Percentiles rank a stretch among this genome's conserved stretches.
These are phyloP conservation scores for Drusus annulatus DNA, from an alignment of 1,140 invertebrate genomes.

Conservation along the genomic window DNA sequence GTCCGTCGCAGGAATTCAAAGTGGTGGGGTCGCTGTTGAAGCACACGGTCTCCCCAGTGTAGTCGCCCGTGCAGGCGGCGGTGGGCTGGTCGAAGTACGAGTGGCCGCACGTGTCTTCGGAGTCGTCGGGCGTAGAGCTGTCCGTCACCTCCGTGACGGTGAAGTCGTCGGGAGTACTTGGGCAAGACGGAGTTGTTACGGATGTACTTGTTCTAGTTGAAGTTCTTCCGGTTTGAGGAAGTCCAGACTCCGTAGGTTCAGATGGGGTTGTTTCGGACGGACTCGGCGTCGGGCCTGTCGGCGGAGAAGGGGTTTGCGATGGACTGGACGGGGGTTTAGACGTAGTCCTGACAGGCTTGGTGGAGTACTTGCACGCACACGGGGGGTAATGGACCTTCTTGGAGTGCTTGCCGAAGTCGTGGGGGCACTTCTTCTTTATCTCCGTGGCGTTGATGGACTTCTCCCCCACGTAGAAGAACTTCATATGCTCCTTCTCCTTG, in stretches of 20 bases:
- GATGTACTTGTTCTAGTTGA: background rate
- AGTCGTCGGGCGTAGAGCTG: background rate
- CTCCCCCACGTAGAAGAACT: conserved; percentile 42
- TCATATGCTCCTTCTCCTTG: background rate
- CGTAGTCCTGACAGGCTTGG: background rate
- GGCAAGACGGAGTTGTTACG: background rate
- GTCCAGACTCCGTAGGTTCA: no score
- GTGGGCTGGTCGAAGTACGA: background rate
- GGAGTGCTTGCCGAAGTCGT: background rate
- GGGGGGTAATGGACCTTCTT: conserved; percentile 39
- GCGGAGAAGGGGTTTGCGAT: background rate
- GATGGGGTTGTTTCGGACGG: background rate
- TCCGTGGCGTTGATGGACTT: conserved; percentile 20
- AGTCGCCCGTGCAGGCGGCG: background rate
- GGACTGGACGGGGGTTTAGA: background rate
- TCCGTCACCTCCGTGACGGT: background rate
- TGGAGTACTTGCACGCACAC: background rate
- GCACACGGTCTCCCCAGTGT: background rate
- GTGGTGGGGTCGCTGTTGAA: background rate
- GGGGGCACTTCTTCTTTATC: conserved; percentile 43
- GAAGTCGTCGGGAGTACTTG: no score
- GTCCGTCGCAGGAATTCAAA: background rate
- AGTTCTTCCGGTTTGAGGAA: no score
- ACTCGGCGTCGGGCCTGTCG: no score
- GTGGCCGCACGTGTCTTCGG: background rate